A percentile compares a stretch with the other conserved stretches of the same genome.
phyloP scores from a whole-genome alignment of 23 tunicate genomes.

The Phallusia fumigata region DNA sequence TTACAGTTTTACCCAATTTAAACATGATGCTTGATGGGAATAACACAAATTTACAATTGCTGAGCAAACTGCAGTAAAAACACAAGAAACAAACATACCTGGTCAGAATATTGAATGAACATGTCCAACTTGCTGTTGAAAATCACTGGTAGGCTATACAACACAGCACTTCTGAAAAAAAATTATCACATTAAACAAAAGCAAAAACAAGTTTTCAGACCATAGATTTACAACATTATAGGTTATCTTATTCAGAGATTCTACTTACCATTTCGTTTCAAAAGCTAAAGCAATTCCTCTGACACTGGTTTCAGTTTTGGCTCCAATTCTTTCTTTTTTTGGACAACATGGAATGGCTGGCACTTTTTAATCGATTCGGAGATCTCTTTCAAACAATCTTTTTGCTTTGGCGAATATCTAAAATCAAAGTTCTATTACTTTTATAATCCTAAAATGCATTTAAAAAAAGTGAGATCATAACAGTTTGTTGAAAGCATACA shows the following conservation, averaged over 20 bases:
- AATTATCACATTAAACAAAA: neutral
- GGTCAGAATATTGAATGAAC: constrained; percentile 15
- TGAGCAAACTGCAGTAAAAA: neutral
- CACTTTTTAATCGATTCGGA: constrained; percentile 14
- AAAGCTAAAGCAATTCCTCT: constrained; percentile 10
- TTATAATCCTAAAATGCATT: neutral
- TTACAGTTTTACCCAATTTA: neutral
- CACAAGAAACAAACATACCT: constrained; percentile 6
- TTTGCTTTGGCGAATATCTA: constrained; percentile 14
- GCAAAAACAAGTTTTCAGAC: neutral
- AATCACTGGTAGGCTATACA: neutral
- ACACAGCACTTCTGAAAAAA: constrained; percentile 16
- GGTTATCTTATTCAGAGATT: neutral
- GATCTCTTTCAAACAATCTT: neutral
- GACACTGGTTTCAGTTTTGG: constrained; percentile 13
- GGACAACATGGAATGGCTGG: neutral
- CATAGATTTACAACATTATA: neutral
- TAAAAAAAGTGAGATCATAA: too few species aligned
- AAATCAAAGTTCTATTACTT: neutral
- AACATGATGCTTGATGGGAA: neutral
- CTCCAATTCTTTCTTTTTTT: neutral
- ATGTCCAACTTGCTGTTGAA: constrained; percentile 11
- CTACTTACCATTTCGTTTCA: constrained; percentile 15
- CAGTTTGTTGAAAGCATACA: too few species aligned
- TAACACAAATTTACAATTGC: neutral